Conservation (phyloP, 92 coral and sea anemone species). For the Palythoa grandis region DNA sequence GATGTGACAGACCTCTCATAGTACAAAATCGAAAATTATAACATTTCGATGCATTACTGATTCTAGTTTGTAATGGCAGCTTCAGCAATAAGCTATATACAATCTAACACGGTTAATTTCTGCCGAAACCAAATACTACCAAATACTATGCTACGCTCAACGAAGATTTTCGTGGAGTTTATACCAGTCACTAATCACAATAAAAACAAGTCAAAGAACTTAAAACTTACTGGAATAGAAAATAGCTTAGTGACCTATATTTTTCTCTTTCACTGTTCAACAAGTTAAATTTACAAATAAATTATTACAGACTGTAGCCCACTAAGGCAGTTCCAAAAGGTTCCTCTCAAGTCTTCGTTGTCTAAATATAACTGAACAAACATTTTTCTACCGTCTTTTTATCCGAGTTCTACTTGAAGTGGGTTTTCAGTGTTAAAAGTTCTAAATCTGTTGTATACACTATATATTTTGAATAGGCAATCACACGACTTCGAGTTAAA, state of each 20-base stretch:
- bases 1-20: no score
- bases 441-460: no score
- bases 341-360: background rate
- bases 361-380: background rate
- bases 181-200: background rate
- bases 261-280: background rate
- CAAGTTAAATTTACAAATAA: background rate
- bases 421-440: background rate
- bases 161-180: no score
- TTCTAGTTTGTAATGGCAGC: no score
- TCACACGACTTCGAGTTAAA: no score
- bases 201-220: background rate
- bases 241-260: background rate
- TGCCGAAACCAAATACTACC: no score
- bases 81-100: no score
- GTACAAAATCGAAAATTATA: no score
- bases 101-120: no score
- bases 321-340: background rate
- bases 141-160: no score
- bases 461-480: no score
- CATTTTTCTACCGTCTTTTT: background rate
- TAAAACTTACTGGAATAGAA: background rate
- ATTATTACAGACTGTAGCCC: background rate
- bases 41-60: no score
- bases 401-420: background rate